Conservation (phyloP, 1,140 invertebrate genomes). For the Lepidotrigona ventralis region DNA sequence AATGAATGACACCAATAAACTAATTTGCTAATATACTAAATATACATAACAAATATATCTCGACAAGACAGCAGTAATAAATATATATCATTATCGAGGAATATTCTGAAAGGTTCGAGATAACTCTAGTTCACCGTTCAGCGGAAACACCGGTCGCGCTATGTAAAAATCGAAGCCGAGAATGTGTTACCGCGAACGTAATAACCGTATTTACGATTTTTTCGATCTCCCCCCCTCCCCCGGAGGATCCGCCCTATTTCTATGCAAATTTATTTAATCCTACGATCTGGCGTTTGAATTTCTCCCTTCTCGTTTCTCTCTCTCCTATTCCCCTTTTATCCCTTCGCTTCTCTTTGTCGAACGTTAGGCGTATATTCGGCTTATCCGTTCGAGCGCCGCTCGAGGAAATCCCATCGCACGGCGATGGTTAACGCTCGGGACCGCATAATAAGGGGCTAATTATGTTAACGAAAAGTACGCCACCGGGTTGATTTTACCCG, state of each 20-base stretch:
- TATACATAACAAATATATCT: no score
- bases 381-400: neutral
- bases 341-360: neutral
- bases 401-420: slow-evolving; percentile 4
- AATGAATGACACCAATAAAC: no score
- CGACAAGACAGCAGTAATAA: no score
- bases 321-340: neutral
- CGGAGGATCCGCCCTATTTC: neutral
- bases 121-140: no score
- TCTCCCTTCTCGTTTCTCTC: neutral
- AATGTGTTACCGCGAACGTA: neutral
- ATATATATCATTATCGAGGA: no score
- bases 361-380: neutral
- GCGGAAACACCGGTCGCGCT: neutral
- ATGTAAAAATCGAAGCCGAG: neutral
- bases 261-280: slow-evolving; percentile 43
- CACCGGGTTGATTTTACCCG: slow-evolving; percentile 37
- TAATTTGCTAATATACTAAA: no score
- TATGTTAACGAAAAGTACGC: slow-evolving; percentile 22
- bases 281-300: slow-evolving; percentile 16
- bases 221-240: neutral
- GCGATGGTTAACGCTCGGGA: slow-evolving; percentile 29
- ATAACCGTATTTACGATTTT: slow-evolving; percentile 21
- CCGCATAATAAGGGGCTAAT: slow-evolving; percentile 54
- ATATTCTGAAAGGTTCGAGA: no score